Base-by-base conservation (phyloP, 2,797 vertebrate genomes). In the Balearica regulorum region DNA sequence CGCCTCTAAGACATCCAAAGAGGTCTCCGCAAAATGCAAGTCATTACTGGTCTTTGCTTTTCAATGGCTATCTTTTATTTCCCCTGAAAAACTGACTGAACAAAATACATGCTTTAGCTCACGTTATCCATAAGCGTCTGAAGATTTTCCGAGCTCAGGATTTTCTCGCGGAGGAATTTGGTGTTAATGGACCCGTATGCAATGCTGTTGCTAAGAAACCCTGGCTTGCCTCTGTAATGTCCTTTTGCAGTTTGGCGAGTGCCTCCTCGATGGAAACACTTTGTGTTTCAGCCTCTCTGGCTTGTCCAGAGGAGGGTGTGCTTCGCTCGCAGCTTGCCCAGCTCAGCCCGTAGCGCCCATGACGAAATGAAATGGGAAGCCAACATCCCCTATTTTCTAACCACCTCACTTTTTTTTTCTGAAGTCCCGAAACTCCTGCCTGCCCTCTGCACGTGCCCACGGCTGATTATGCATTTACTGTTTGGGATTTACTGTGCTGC, bases 201-300 rank as follows among this genome's bases (percentile, higher is more conserved):
- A 46, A 79, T 86, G 84, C 87, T 82, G 96, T 97, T 97, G 96
- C 96, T 97, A 94, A 88, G 96, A 87, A 94, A 96, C 96, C 80
- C 68, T 84, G 87, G 66, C 80, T 66, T 43, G 83, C 48, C 80
- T 93, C 64, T 3, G 8, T 4, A 8, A 13, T 22, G 83, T 76
- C 93, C 93, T 75, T 68, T 29, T 44, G 35, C 83, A 76, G 62
- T 70, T 86, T 54, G 46, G 79, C 3, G 4, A 75, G 82, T 25
- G 62, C 41, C n/a, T 60, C 58, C 44, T 37, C 0, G 10, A 21
- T 73, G 84, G 69, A 43, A 66, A 41, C 2, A 1, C 61, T 87
- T 43, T 0, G 0, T 20, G 49, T 53, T 88, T 46, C 78, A 61
- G 17, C 69, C 62, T n/a, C 82, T 35, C 15, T 6, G 15, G 19